Evolutionary conservation across 1,140 invertebrate genomes (phyloP), one percentile per base, ranked within the genome.

Genomic region (Drosophila leontia): DNA sequence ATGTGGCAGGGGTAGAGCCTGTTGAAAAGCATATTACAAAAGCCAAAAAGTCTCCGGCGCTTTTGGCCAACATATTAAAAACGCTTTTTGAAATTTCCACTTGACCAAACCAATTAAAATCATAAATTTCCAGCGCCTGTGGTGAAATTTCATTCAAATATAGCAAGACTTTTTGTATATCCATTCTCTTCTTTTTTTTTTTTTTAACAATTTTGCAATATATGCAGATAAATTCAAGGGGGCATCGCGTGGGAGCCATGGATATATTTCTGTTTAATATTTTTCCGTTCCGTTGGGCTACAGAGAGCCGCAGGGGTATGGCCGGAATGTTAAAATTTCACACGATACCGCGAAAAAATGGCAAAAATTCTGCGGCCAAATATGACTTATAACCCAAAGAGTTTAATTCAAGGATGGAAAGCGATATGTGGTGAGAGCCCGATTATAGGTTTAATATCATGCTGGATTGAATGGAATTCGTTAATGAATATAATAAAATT

Each of bases 51-150:
- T 50, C 55, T 47, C 15, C 51, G 63, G 35, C 32, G 70, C 62
- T 80, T 76, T 78, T 69, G 67, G 61, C 26, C 44, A 55, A 75
- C 62, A 80, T 80, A 80, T 75, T 80, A 80, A 80, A 80, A 80
- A 69, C 63, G 78, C 70, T 80, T 80, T 80, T 80, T 63, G 57
- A 81, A 88, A 78, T 83, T 88, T 88, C 80, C 80, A 80, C 84
- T 84, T 75, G 84, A 88, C 84, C 84, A 88, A 88, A 78, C 84
- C 84, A 88, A 88, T 88, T 88, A 88, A 88, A 88, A 88, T 84
- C 84, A 88, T 88, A 88, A 88, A 88, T 88, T 88, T 88, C 37
- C 68, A 78, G 50, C 32, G 75, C 78, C 75, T 72, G 79, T 63
- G 78, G 75, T 79, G 32, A 79, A 82, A 80, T 78, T 86, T 87